A percentile compares a stretch with the other conserved stretches of the same genome.
Conservation (phyloP, 2,797 vertebrate genomes). For the Sibirionetta formosa region DNA sequence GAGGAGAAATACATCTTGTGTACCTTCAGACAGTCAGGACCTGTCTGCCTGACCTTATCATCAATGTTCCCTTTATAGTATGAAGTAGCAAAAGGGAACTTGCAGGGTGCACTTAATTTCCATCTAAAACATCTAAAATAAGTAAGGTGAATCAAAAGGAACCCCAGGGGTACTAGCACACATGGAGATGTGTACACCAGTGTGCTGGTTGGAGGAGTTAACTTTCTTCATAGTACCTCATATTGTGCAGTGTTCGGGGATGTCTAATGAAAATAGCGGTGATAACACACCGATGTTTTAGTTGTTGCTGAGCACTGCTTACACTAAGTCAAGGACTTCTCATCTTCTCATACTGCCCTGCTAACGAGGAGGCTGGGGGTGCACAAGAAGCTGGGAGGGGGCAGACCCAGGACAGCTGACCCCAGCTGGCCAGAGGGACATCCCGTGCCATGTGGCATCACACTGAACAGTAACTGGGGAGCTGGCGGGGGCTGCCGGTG, state of each 20-base stretch:
- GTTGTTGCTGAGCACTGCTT: background rate
- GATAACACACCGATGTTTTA: background rate
- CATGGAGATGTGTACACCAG: accelerated
- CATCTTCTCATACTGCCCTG: no score
- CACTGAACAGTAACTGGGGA: no score
- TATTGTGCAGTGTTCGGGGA: background rate
- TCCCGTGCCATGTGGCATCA: accelerated
- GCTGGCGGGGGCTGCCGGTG: background rate
- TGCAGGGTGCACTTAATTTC: background rate
- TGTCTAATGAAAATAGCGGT: background rate
- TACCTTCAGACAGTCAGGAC: background rate
- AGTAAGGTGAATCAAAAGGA: background rate
- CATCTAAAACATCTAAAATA: background rate
- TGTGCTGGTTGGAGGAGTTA: background rate
- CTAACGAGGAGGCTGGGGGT: no score
- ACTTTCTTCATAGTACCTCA: background rate
- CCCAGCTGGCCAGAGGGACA: no score
- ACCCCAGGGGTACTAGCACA: accelerated
- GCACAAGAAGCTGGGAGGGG: no score
- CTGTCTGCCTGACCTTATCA: background rate
- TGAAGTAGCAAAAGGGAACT: background rate
- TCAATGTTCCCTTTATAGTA: background rate
- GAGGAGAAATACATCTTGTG: background rate
- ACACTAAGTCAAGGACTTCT: no score
- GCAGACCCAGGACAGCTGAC: no score